A percentile compares a stretch with the other conserved stretches of the same genome.
phyloP scores from a whole-genome alignment of 2,113 vertebrate genomes.

The Chunga burmeisteri region DNA sequence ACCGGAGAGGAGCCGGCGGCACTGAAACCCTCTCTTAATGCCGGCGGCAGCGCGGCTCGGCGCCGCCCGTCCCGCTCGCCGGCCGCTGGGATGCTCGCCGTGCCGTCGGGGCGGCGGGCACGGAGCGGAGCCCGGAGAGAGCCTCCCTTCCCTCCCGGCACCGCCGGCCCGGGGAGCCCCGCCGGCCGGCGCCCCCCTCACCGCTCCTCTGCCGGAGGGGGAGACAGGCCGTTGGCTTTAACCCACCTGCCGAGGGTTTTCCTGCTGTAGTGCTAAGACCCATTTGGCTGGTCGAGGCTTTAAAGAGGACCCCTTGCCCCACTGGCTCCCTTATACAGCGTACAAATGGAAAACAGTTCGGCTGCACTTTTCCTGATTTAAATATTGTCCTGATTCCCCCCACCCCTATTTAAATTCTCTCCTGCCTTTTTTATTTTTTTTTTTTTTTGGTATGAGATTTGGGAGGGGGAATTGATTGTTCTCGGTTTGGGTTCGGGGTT shows the following conservation, averaged over 20 bases:
- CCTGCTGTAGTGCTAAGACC: neutral
- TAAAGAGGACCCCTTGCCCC: neutral
- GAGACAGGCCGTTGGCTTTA: neutral
- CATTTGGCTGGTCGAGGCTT: neutral
- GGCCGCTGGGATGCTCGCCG: neutral
- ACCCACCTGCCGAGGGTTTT: neutral
- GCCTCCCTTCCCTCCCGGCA: too few relatives aligned
- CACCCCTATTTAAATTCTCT: neutral
- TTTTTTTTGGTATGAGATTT: neutral
- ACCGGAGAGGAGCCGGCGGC: neutral
- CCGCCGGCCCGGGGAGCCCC: neutral
- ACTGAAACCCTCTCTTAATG: neutral
- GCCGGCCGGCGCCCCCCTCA: neutral
- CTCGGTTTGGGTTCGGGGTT: neutral
- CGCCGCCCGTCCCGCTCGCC: neutral
- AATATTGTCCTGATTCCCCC: neutral
- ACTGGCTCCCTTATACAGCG: neutral
- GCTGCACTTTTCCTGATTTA: neutral
- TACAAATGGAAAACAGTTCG: neutral
- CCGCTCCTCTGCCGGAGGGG: neutral
- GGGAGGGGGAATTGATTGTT: neutral
- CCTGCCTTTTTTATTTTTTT: too few relatives aligned
- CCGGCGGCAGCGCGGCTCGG: neutral
- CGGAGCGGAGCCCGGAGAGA: neutral
- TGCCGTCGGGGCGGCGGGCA: neutral